Evolutionary conservation across 2,797 vertebrate species (phyloP), one percentile per base, ranked within the genome.

Genomic region (Acrossocheilus wenchowensis): DNA sequence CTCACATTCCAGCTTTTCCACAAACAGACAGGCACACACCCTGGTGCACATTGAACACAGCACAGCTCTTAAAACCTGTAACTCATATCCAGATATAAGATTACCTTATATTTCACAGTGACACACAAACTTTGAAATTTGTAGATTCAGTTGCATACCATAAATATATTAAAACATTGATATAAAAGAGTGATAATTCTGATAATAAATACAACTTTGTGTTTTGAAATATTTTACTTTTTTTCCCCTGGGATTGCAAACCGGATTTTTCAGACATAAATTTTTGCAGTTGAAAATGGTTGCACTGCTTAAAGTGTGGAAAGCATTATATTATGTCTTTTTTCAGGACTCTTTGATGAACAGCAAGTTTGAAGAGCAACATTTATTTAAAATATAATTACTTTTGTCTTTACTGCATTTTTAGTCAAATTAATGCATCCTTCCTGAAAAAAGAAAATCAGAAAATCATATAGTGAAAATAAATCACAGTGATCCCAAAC

Each of bases 1-100:
- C 64, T 78, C 34, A 78, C 74, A 86, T 89, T 79, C 79, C 74
- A 79, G n/a, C 4, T 10, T 34, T 83, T 52, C 75, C 19, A 66
- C 43, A 81, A 57, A 81, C 48, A 43, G 23, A 82, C 34, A 3
- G 21, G 77, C 41, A 74, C 69, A 83, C 82, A 39, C 82, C 72
- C 71, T 78, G 54, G 45, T 84, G 64, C 64, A 30, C 54, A 57
- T 9, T 43, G 21, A 57, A 41, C 21, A 41, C 66, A 52, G 68
- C 23, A 30, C 48, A 81, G 45, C 45, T 66, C 26, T 66, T 36
- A 26, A 69, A 50, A 52, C 75, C 75, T 78, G 43, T 34, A 50
- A 68, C 11, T 50, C 19, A 81, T 81, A 50, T 66, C 10, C 41
- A 66, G n/a, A 54, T 72, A 54, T 11, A 52, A 54, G 1, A 19